phyloP scores from a whole-genome alignment of 2,888 invertebrate species.

The Caenorhabditis sp. region DNA sequence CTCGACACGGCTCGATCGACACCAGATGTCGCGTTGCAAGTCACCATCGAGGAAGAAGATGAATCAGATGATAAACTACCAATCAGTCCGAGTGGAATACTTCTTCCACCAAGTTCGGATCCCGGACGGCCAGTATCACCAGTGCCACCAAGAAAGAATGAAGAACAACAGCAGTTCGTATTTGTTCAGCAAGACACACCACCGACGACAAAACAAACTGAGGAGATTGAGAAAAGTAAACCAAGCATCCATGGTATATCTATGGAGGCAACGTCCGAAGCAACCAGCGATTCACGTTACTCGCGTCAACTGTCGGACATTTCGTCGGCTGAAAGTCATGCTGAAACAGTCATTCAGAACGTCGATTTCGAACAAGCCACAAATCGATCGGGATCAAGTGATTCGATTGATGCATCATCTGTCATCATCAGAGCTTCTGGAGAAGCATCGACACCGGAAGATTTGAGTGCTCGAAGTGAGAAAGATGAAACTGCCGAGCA shows the following conservation, averaged over 20 bases:
- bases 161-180: conserved; percentile 29
- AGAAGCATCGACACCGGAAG: conserved; percentile 3
- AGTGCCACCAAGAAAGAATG: conserved; percentile 49
- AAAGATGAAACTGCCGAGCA: conserved; percentile 22
- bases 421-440: conserved; percentile 10
- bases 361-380: neutral
- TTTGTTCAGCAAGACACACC: conserved; percentile 37
- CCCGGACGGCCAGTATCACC: conserved; percentile 58
- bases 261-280: conserved; percentile 41
- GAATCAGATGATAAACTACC: conserved; percentile 43
- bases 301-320: conserved; percentile 50
- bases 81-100: conserved; percentile 49
- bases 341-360: conserved; percentile 48
- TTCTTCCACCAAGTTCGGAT: conserved; percentile 49
- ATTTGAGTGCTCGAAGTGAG: neutral
- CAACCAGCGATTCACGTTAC: conserved; percentile 41
- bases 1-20: conserved; percentile 47
- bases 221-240: conserved; percentile 10
- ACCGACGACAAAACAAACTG: conserved; percentile 10
- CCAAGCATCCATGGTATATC: conserved; percentile 44
- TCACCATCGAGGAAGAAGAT: conserved; percentile 50
- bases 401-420: conserved; percentile 35
- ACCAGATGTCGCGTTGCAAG: conserved; percentile 53
- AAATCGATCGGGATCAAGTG: conserved; percentile 36
- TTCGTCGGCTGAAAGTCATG: conserved; percentile 45